Evolutionary conservation across 2,113 vertebrate genomes (phyloP).

Genomic region (Phalacrocorax aristotelis): DNA sequence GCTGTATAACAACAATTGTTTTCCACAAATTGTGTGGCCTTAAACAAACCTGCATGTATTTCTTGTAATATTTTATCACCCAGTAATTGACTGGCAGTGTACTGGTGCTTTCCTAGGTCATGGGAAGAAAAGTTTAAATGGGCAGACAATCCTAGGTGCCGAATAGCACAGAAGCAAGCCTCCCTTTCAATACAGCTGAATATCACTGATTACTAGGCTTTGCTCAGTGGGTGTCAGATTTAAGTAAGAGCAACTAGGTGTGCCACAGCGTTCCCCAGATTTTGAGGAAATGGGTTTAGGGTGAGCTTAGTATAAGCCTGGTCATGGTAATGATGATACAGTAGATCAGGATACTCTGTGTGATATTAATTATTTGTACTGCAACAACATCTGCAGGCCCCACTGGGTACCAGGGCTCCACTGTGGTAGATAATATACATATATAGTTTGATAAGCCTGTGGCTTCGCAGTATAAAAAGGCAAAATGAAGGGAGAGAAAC

Average conservation of each 20-base stretch:
- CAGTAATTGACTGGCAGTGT: not conserved
- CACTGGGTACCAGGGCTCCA: not conserved
- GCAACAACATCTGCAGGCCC: not conserved
- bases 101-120: not conserved
- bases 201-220: not conserved
- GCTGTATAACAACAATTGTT: conserved; percentile 11
- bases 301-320: not conserved
- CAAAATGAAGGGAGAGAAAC: not conserved
- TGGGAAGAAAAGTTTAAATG: not conserved
- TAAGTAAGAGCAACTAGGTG: not conserved
- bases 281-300: not conserved
- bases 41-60: conserved; percentile 17
- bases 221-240: not conserved
- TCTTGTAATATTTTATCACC: not conserved
- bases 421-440: not conserved
- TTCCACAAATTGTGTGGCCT: not conserved
- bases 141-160: not conserved
- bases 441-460: not conserved
- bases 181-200: not conserved
- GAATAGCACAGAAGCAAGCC: not conserved
- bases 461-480: not conserved
- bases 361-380: conserved; percentile 1
- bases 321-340: not conserved
- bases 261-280: not conserved
- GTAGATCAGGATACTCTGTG: not conserved